These are phyloP conservation scores for Drosophila burlai DNA, from an alignment of 1,140 invertebrate genomes.

Conservation along the genomic window DNA sequence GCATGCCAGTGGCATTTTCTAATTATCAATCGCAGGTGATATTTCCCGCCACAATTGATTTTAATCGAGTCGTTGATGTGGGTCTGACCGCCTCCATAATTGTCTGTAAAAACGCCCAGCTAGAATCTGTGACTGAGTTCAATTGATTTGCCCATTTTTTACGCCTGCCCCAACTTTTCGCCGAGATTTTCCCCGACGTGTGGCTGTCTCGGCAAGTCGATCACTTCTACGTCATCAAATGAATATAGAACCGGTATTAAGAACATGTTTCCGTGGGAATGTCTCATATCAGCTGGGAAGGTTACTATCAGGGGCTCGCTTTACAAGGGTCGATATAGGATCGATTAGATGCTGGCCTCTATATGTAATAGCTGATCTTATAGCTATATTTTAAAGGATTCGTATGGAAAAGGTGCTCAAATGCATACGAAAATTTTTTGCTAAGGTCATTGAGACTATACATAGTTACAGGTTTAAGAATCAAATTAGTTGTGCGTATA, in stretches of 20 bases:
- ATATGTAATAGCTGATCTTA: too few species aligned
- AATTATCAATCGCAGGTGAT: slow-evolving; percentile 23
- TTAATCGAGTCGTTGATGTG: slow-evolving; percentile 2
- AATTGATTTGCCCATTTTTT: slow-evolving; percentile 34
- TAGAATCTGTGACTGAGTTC: slow-evolving; percentile 10
- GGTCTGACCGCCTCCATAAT: slow-evolving; percentile 22
- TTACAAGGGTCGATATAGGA: background rate
- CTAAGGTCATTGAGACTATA: background rate
- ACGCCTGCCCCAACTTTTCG: background rate
- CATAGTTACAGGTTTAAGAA: background rate
- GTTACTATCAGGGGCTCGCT: slow-evolving; percentile 18
- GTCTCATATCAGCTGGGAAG: slow-evolving; percentile 34
- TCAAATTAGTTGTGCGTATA: too few species aligned
- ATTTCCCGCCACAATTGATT: slow-evolving; percentile 31
- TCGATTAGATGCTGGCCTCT: background rate
- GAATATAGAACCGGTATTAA: slow-evolving; percentile 44
- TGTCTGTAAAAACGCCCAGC: slow-evolving; percentile 30
- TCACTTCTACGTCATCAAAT: slow-evolving; percentile 34
- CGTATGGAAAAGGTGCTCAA: background rate
- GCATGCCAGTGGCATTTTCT: slow-evolving; percentile 11
- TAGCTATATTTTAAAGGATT: background rate
- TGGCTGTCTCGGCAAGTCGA: slow-evolving; percentile 7
- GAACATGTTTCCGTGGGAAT: slow-evolving; percentile 27
- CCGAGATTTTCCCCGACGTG: slow-evolving; percentile 45
- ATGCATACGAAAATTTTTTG: background rate